These are phyloP conservation scores for Neomorphus geoffroyi DNA, from an alignment of 2,797 vertebrate species.

Conservation along the genomic window DNA sequence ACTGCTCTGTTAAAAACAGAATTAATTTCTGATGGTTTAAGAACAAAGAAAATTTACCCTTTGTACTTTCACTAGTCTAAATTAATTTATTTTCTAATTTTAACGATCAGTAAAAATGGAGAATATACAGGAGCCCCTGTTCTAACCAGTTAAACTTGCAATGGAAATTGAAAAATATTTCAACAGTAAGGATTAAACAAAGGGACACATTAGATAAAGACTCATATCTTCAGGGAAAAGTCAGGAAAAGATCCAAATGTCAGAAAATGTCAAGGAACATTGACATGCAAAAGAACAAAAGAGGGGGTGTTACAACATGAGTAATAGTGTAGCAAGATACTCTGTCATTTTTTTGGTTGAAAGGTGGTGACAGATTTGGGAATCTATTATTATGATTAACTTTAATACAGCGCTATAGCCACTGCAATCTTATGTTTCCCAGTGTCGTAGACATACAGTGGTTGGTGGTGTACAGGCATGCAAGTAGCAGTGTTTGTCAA, in stretches of 20 bases:
- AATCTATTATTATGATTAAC: not conserved
- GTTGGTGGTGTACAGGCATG: not conserved
- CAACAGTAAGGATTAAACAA: not conserved
- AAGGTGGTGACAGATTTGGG: not conserved
- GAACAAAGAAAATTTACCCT: not conserved
- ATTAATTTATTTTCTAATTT: not conserved
- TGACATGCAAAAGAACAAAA: not conserved
- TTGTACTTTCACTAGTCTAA: not conserved
- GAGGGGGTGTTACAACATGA: not conserved
- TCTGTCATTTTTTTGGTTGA: not conserved
- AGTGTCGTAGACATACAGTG: not conserved
- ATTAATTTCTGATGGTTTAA: not conserved
- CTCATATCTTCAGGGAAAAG: not conserved
- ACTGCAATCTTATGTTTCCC: not conserved
- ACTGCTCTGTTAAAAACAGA: not conserved
- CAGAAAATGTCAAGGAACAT: not conserved
- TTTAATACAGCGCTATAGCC: not conserved
- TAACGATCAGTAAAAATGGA: not conserved
- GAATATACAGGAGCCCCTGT: not conserved
- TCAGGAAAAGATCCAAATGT: not conserved
- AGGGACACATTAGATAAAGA: not conserved
- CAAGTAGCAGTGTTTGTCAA: not conserved
- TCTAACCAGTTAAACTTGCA: not conserved
- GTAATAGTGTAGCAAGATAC: not conserved
- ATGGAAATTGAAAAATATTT: not conserved